Conservation (phyloP, 2,113 vertebrate genomes). For the Amblyopsis rosae region DNA sequence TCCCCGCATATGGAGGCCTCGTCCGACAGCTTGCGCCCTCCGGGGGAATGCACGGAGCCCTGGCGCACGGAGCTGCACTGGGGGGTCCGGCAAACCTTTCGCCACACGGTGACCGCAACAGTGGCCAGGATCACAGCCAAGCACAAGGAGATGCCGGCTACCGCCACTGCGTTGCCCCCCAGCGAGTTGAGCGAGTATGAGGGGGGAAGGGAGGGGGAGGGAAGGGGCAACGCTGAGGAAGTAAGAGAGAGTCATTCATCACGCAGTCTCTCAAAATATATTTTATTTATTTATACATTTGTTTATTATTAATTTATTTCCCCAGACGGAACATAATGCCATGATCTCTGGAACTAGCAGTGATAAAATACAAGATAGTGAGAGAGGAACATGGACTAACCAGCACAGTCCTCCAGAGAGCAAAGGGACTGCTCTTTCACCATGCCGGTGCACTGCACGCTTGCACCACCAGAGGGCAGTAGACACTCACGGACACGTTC, state of each 20-base stretch:
- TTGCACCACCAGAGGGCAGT: constrained; percentile 74
- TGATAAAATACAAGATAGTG: background rate
- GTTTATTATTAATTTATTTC: too few species aligned
- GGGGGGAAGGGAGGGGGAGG: constrained; percentile 54
- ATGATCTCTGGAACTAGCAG: background rate
- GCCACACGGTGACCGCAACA: constrained; percentile 87
- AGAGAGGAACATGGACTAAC: constrained; percentile 69
- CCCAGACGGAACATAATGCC: background rate
- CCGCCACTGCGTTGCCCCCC: constrained; percentile 84
- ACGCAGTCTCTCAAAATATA: too few species aligned
- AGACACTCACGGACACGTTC: constrained; percentile 86
- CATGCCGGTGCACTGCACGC: constrained; percentile 79
- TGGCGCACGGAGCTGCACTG: constrained; percentile 79
- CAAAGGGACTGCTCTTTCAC: constrained; percentile 85
- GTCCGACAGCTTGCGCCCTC: constrained; percentile 86
- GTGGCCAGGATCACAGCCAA: constrained; percentile 89
- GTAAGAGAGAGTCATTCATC: background rate
- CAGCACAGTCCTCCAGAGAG: constrained; percentile 87
- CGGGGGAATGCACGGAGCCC: constrained; percentile 80
- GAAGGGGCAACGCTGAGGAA: constrained; percentile 33
- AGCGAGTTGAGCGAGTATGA: constrained; percentile 43
- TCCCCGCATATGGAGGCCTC: constrained; percentile 89
- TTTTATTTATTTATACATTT: too few species aligned
- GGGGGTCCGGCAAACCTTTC: constrained; percentile 83
- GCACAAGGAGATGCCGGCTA: constrained; percentile 89